Conservation (phyloP, 2,888 invertebrate species). For the Tenthredo notha region DNA sequence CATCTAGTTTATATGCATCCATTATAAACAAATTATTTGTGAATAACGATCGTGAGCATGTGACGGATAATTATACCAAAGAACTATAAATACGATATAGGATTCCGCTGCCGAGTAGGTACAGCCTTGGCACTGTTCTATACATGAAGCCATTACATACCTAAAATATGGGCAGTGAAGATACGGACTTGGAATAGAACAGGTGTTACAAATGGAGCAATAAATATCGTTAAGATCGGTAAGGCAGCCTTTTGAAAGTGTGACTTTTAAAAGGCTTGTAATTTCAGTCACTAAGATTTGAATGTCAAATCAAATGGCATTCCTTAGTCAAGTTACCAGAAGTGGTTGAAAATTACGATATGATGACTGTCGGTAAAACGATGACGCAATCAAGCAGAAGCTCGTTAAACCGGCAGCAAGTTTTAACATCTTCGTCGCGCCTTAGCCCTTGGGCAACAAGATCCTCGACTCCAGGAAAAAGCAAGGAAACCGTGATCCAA, state of each 20-base stretch:
- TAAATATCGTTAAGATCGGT: conserved; percentile 41
- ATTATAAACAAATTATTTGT: conserved; percentile 43
- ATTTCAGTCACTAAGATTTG: conserved; percentile 37
- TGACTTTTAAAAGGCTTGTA: conserved; percentile 32
- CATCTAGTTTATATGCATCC: conserved; percentile 35
- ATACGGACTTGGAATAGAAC: conserved; percentile 30
- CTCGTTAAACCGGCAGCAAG: conserved; percentile 36
- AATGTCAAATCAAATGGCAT: conserved; percentile 41
- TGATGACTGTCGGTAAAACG: conserved; percentile 18
- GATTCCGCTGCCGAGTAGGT: background rate
- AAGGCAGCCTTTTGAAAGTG: conserved; percentile 9
- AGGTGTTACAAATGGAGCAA: conserved; percentile 47
- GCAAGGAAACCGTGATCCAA: background rate
- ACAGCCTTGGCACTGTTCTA: conserved; percentile 6
- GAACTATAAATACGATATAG: conserved; percentile 6
- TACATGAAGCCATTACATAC: conserved; percentile 36
- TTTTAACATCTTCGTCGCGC: background rate
- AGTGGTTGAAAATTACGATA: conserved; percentile 44
- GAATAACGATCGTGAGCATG: conserved; percentile 40
- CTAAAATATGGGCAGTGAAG: conserved; percentile 34
- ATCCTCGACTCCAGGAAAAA: background rate
- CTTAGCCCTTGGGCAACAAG: background rate
- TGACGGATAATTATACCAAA: conserved; percentile 48
- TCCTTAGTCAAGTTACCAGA: conserved; percentile 13
- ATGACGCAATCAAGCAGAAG: conserved; percentile 15